phyloP scores from a whole-genome alignment of 2,888 invertebrate genomes.

The Acanthococcus lagerstroemiae region DNA sequence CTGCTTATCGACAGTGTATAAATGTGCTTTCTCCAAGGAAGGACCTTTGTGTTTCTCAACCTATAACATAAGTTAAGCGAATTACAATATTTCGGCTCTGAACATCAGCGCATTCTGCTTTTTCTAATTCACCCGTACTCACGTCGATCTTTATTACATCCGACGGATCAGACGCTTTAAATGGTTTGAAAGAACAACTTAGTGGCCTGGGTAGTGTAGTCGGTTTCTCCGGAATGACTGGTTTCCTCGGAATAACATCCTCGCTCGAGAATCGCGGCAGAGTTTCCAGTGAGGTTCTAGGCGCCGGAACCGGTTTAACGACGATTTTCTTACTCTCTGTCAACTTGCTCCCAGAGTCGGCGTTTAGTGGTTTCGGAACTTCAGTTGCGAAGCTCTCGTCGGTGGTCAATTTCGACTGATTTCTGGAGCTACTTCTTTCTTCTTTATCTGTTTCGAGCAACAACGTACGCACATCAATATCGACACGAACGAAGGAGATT shows the following conservation, averaged over 20 bases:
- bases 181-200: constrained; percentile 41
- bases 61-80: neutral
- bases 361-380: neutral
- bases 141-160: constrained; percentile 41
- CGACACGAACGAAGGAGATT: no score
- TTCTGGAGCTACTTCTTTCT: constrained; percentile 6
- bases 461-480: no score
- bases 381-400: neutral
- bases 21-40: constrained; percentile 56
- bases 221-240: constrained; percentile 71
- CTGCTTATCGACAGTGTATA: constrained; percentile 63
- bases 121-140: neutral
- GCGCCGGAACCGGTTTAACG: constrained; percentile 48
- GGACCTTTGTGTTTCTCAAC: constrained; percentile 35
- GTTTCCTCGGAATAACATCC: constrained; percentile 48
- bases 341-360: constrained; percentile 12
- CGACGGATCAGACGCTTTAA: constrained; percentile 39
- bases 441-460: constrained; percentile 2
- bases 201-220: constrained; percentile 53
- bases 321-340: constrained; percentile 16
- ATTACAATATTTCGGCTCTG: neutral
- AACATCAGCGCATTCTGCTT: neutral
- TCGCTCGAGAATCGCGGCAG: constrained; percentile 20
- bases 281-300: constrained; percentile 41
- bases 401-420: neutral